Evolutionary conservation across 1,140 invertebrate genomes (phyloP), one percentile per base, ranked within the genome.

Genomic region (Pseudomyrmex dendroicus): DNA sequence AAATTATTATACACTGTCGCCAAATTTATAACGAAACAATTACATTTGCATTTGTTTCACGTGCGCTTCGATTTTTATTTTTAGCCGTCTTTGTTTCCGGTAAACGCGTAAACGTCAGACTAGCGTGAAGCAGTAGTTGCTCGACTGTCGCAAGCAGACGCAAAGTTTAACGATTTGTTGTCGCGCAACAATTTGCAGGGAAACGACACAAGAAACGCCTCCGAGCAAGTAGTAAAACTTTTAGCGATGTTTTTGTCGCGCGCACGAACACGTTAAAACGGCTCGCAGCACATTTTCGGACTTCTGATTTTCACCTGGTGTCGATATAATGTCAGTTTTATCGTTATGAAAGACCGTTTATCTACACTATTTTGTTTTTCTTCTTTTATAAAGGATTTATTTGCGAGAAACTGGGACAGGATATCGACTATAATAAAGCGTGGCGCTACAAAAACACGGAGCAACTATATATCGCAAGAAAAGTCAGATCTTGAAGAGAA

Each of bases 91-190:
- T 25, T 56, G 48, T 54, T 67, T 61, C 25, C 35, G 70, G 44
- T n/a, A 61, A 78, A 70, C 70, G 5, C 25, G 15, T 57, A 59
- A 70, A 78, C n/a, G 54, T 68, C 12, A 54, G 35, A 70, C 8
- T 44, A 57, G n/a, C 7, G 54, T 2, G 35, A 48, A 70, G 7
- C 22, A 50, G 66, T 70, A 80, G 66, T 80, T 80, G n/a, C 54
- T n/a, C 63, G 44, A 82, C 70, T 82, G 78, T 82, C 78, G 17
- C 48, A 17, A 12, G 48, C 48, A 61, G 57, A 73, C 61, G 57
- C 35, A 74, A 82, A 82, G 78, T 82, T 82, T 82, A 74, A 62
- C 57, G 70, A 82, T 74, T 82, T 61, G 48, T 72, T 73, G 70
- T 73, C 70, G 67, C 57, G 59, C 50, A 74, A 82, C 44, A 80